Evolutionary conservation across 2,113 vertebrate genomes (phyloP), one percentile per base, ranked within the genome.

Genomic region (Morone chrysops): DNA sequence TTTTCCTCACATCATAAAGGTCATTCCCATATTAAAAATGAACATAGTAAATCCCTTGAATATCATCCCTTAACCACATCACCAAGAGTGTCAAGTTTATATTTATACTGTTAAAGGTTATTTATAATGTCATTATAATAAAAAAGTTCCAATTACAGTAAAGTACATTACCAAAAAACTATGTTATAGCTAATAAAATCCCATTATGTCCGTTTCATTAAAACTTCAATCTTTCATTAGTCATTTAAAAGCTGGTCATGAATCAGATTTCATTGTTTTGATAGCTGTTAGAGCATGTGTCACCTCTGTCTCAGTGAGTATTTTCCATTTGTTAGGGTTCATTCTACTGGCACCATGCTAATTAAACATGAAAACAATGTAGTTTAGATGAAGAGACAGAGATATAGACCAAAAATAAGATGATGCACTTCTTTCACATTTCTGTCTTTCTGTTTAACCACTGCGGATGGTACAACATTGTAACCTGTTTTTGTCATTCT

Each of bases 211-310:
- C 43, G 66, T 51, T 87, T 84, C 70, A 81, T 85, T 76, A 68
- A 83, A 85, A 63, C 56, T 41, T 69, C 51, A 62, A 62, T 68
- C 18, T 43, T 74, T 80, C 74, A 82, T 81, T 82, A 81, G 67
- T 81, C 57, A 61, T 89, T 86, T 83, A 76, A 81, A 85, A 83
- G 61, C 82, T 62, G 59, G 22, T 82, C 80, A 54, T 82, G 74
- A 90, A 86, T 83, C 87, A 78, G 67, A 71, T 78, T 77, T 82
- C 71, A 74, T 87, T 91, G 70, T 83, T 84, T 78, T 16, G n/a
- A 70, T 67, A 61, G 80, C 43, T 77, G 61, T 71, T 70, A 65
- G 45, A 73, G 38, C 60, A 65, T 13, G 16, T 78, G 79, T 89
- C 72, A 84, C 65, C 56, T 70, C 70, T 25, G 41, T 67, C n/a